Evolutionary conservation across 2,888 invertebrate genomes (phyloP), one percentile per base, ranked within the genome.

Genomic region (Hirtodrosophila trivittata): DNA sequence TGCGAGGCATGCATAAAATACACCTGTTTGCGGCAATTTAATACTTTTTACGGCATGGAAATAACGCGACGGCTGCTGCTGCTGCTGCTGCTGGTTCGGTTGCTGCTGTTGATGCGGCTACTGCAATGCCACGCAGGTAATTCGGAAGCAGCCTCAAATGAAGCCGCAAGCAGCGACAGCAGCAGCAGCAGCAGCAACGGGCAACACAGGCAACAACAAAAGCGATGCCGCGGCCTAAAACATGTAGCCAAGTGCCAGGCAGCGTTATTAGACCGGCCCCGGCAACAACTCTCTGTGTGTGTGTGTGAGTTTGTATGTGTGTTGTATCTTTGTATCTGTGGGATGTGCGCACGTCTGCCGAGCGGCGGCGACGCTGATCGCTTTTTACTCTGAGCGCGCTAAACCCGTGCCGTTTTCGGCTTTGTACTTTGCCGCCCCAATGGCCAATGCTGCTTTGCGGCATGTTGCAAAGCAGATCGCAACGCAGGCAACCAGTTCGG

Each of bases 401-500:
- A 89, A 89, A 78, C 89, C 89, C 89, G 89, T 89, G 89, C 89
- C 89, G 88, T 87, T 88, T 88, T 83, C 64, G 65, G 64, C 88
- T 89, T 89, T 89, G 89, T 85, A 82, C 82, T 88, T 80, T 85
- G 88, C 89, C 89, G 89, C 63, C 41, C 33, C 56, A 50, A 56
- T 55, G 55, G 39, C 38, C 55, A 41, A 63, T 52, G 58, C 59
- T 46, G 69, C 65, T 78, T 76, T 88, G 86, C 88, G 89, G 88
- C 89, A 87, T 88, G 89, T 89, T 88, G 88, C 88, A 89, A 88
- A 87, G 87, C 80, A 77, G 72, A 43, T 64, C 67, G 74, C 69
- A 58, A 28, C 28, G 28, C 28, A 8, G 18, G 35, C 35, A 18
- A 49, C 35, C 39, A 46, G 55, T 56, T 46, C 50, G 45, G 43